These are phyloP conservation scores for Sebastes vulpes DNA, from an alignment of 2,797 vertebrate species.

Conservation along the genomic window DNA sequence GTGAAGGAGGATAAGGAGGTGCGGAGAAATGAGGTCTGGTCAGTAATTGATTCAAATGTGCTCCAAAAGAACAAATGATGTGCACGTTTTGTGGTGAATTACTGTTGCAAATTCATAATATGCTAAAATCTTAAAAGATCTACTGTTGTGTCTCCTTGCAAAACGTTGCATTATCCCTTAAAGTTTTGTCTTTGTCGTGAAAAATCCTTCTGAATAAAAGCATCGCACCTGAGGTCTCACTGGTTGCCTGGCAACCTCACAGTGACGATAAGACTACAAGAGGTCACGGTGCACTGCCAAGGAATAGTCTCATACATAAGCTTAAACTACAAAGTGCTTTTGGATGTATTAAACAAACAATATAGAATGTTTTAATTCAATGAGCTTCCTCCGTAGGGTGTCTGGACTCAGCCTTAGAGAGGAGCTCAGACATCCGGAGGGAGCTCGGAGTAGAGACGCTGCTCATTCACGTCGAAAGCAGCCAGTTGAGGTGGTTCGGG, in stretches of 20 bases:
- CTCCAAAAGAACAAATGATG: background rate
- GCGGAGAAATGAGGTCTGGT: background rate
- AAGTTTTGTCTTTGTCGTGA: background rate
- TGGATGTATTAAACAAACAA: background rate
- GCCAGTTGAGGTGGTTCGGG: no score
- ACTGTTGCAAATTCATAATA: background rate
- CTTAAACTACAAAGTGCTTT: background rate
- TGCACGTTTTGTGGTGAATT: background rate
- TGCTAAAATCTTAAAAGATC: background rate
- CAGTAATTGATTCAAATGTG: slow-evolving; percentile 36
- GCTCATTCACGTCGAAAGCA: no score
- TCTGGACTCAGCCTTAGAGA: background rate
- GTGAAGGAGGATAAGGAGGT: slow-evolving; percentile 6
- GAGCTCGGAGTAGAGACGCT: no score
- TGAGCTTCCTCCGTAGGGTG: background rate
- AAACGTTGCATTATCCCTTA: background rate
- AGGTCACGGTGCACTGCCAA: background rate
- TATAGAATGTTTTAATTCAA: background rate
- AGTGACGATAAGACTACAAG: background rate
- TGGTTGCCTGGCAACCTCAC: background rate
- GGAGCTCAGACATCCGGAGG: no score
- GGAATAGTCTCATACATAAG: background rate
- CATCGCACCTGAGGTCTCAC: no score
- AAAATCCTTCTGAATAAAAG: background rate
- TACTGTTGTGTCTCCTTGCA: background rate